Evolutionary conservation across 2,888 invertebrate species (phyloP).

Genomic region (Drosophila birchii): DNA sequence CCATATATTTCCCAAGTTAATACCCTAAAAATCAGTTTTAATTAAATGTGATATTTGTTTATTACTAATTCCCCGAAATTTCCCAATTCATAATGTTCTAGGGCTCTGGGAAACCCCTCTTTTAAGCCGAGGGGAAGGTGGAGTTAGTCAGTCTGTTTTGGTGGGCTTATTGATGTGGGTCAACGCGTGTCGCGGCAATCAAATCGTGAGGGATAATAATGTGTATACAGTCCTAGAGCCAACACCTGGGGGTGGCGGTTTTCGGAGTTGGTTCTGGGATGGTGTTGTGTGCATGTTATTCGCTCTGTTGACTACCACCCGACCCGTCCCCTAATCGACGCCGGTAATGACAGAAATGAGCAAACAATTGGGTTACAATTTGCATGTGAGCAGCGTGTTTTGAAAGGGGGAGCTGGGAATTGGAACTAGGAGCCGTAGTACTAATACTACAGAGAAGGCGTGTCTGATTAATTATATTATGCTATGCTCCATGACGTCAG

Average conservation of each 20-base stretch:
- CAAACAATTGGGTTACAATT: slow-evolving; percentile 52
- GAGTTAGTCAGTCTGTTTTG: slow-evolving; percentile 35
- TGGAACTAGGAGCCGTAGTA: not conserved
- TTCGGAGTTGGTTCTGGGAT: slow-evolving; percentile 5
- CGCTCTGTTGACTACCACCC: slow-evolving; percentile 34
- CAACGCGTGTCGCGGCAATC: slow-evolving; percentile 45
- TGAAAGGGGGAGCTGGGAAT: not conserved
- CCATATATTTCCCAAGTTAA: not conserved
- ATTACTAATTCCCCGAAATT: not conserved
- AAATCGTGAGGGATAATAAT: slow-evolving; percentile 52
- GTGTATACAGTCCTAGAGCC: slow-evolving; percentile 36
- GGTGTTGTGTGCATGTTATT: slow-evolving; percentile 35
- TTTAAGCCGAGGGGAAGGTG: no score
- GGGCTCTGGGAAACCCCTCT: not conserved
- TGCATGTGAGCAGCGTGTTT: slow-evolving; percentile 28
- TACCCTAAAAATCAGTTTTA: not conserved
- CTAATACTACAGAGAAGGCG: not conserved
- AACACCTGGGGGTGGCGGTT: slow-evolving; percentile 29
- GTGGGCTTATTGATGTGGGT: slow-evolving; percentile 43
- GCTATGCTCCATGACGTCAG: slow-evolving; percentile 8
- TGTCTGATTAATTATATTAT: slow-evolving; percentile 19
- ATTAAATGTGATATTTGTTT: not conserved
- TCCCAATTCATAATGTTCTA: not conserved
- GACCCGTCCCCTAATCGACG: slow-evolving; percentile 30
- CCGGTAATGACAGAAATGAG: slow-evolving; percentile 46